Percentiles rank a stretch among this genome's conserved stretches.
These are phyloP conservation scores for Hyles lineata DNA, from an alignment of 2,888 invertebrate genomes.

Conservation along the genomic window DNA sequence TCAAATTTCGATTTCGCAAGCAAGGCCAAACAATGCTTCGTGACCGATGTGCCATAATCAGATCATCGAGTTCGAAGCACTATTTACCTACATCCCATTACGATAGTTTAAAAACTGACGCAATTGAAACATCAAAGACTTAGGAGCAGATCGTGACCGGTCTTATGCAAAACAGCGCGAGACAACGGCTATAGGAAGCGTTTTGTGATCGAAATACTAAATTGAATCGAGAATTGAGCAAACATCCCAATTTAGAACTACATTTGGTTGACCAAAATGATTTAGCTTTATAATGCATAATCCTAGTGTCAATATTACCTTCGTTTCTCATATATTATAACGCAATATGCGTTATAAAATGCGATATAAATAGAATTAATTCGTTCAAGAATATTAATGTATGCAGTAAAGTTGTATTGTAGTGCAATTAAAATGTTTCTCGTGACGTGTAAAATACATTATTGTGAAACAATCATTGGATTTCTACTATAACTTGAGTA, in stretches of 20 bases:
- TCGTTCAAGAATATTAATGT: neutral
- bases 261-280: conserved; percentile 43
- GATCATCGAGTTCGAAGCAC: conserved; percentile 67
- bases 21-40: conserved; percentile 62
- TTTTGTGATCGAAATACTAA: conserved; percentile 54
- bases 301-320: neutral
- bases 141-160: conserved; percentile 68
- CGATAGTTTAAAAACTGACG: conserved; percentile 64
- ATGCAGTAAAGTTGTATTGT: neutral
- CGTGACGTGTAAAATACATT: too few species aligned
- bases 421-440: too few species aligned
- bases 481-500: too few species aligned
- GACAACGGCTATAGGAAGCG: conserved; percentile 67
- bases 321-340: neutral
- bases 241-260: conserved; percentile 32
- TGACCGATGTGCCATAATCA: conserved; percentile 57
- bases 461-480: too few species aligned
- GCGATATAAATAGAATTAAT: conserved; percentile 6
- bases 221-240: conserved; percentile 16
- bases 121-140: conserved; percentile 71
- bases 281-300: neutral
- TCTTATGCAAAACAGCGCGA: conserved; percentile 72
- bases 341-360: neutral
- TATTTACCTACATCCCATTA: conserved; percentile 69
- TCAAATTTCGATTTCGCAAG: conserved; percentile 72